Base-by-base conservation (phyloP, 1,140 invertebrate genomes). In the Achroia grisella region DNA sequence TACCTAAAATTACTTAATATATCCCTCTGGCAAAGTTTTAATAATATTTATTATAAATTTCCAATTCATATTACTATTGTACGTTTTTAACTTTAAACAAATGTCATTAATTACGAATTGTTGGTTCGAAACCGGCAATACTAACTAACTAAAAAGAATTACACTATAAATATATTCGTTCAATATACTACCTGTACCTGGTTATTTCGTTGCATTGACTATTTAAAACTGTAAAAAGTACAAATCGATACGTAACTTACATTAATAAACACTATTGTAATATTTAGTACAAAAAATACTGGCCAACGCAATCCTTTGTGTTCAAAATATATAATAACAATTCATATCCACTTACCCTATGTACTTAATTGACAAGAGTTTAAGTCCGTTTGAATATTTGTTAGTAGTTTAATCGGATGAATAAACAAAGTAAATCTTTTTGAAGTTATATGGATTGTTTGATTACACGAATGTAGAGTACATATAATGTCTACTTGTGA, bases 21-120 rank as follows among this genome's bases (percentile, higher is more conserved):
- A 83, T 80, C 79, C 76, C 79, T 83, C 79, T 83, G 76, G 76
- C 75, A 63, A 65, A 53, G 48, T 62, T 42, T 52, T 52, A 63
- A 23, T 23, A 3, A 23, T 36, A 36, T 15, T 8, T 15, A 62
- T 64, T 54, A 53, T 50, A 54, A 43, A 34, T 66, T 50, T 51
- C 39, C 35, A 31, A 46, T 53, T 50, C 44, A 53, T 52, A 51
- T 48, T 45, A 52, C 44, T 56, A 53, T 32, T 57, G 52, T 34
- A 17, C 49, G 39, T 56, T 37, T 52, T 44, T 56, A 65, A 61
- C 53, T 59, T 62, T 52, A 32, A 65, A 62, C 35, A 47, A 62
- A 50, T 34, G 42, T 23, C 6, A 27, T 41, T 17, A 57, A 55
- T 23, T 41, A 56, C 43, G 53, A 52, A 55, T 42, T 50, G 46